These are phyloP conservation scores for Prenolepis imparis DNA, from an alignment of 2,888 invertebrate genomes.

Conservation along the genomic window DNA sequence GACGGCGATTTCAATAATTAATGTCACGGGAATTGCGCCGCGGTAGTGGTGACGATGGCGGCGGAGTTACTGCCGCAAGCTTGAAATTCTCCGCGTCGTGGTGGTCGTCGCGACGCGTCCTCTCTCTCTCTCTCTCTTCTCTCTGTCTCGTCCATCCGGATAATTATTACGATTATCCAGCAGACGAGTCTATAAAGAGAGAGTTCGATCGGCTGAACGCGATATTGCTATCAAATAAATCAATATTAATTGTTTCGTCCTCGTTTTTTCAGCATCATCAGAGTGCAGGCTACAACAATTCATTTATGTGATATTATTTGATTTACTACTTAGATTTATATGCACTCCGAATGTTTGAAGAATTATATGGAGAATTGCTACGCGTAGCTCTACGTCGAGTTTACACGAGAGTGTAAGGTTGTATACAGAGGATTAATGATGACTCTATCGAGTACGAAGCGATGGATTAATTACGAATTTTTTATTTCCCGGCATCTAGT, in stretches of 20 bases:
- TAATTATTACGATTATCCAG: constrained; percentile 74
- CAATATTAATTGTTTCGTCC: neutral
- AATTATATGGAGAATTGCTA: neutral
- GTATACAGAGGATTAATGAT: neutral
- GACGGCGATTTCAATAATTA: constrained; percentile 81
- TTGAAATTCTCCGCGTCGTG: constrained; percentile 72
- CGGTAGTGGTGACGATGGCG: constrained; percentile 63
- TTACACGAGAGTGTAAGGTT: neutral
- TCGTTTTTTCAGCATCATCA: neutral
- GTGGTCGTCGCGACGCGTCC: constrained; percentile 59
- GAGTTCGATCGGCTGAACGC: neutral
- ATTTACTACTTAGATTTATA: neutral
- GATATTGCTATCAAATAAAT: neutral
- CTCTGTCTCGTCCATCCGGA: constrained; percentile 56
- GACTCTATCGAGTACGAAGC: neutral
- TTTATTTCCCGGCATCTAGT: neutral
- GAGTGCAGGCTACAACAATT: neutral
- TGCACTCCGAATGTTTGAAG: neutral
- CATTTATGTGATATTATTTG: neutral
- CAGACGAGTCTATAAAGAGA: constrained; percentile 55
- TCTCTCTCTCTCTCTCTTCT: neutral
- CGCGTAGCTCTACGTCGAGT: neutral
- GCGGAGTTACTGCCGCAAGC: constrained; percentile 71
- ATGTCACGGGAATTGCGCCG: constrained; percentile 79
- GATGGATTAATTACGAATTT: neutral